These are phyloP conservation scores for Coturnix japonica DNA, from an alignment of 2,113 vertebrate species.

Conservation along the genomic window DNA sequence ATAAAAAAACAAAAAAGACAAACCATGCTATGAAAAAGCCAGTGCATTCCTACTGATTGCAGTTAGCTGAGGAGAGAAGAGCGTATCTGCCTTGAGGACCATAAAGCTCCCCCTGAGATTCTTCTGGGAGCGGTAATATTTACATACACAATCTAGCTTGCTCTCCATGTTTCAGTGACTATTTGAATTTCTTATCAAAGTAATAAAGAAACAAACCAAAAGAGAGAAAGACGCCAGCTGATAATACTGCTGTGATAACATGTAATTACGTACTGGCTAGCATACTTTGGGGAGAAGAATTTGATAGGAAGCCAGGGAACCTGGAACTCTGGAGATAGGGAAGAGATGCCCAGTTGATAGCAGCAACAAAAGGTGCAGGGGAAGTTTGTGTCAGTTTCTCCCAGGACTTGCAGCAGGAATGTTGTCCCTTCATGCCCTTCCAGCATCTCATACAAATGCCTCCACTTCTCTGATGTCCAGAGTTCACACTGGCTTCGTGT, in stretches of 20 bases:
- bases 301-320: conserved; percentile 19
- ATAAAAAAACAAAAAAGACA: background rate
- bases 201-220: background rate
- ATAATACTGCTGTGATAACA: conserved; percentile 18
- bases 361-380: background rate
- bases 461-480: background rate
- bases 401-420: background rate
- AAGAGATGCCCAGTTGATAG: background rate
- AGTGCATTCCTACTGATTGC: background rate
- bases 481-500: background rate
- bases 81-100: background rate
- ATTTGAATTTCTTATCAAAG: conserved; percentile 58
- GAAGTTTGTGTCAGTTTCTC: background rate
- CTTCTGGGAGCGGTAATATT: background rate
- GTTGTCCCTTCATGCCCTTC: background rate
- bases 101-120: background rate
- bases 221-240: background rate
- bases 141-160: background rate
- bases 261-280: conserved; percentile 6
- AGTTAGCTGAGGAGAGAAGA: background rate
- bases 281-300: conserved; percentile 9
- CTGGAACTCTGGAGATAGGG: background rate
- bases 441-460: accelerated
- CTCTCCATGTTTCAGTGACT: background rate
- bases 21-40: background rate